Conservation (phyloP, 2,888 invertebrate genomes). For the Ctenicera cuprea region DNA sequence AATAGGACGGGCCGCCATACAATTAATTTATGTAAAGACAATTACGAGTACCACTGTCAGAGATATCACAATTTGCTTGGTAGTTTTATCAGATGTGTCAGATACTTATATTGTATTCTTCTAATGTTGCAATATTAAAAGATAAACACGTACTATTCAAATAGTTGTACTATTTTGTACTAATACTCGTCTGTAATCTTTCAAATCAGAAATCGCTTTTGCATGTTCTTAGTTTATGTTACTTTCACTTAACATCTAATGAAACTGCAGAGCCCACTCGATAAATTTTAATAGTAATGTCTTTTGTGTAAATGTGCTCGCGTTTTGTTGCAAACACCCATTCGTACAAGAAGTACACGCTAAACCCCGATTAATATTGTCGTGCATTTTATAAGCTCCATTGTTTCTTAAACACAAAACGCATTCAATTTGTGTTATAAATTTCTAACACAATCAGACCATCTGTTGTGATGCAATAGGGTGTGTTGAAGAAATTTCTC, state of each 20-base stretch:
- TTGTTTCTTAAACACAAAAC: constrained; percentile 19
- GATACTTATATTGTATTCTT: too few relatives aligned
- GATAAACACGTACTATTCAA: too few relatives aligned
- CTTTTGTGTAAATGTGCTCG: not conserved
- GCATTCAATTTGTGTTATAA: constrained; percentile 27
- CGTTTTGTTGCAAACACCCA: constrained; percentile 27
- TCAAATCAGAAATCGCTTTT: not conserved
- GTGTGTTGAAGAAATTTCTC: constrained; percentile 31
- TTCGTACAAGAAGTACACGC: constrained; percentile 21
- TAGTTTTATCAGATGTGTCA: too few relatives aligned
- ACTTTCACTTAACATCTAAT: constrained; percentile 14
- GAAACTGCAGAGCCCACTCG: not conserved
- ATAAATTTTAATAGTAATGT: constrained; percentile 7
- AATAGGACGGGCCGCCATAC: too few relatives aligned
- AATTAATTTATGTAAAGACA: too few relatives aligned
- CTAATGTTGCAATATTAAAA: too few relatives aligned
- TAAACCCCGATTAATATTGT: constrained; percentile 20
- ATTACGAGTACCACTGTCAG: too few relatives aligned
- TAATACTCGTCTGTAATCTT: too few relatives aligned
- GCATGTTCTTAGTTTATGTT: not conserved
- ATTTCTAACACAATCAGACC: constrained; percentile 21
- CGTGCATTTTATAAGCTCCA: constrained; percentile 18
- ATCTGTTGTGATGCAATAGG: constrained; percentile 21
- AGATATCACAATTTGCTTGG: too few relatives aligned
- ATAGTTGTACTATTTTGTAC: too few relatives aligned